Conservation (phyloP, 92 coral and sea anemone species). For the Siderastrea siderea region DNA sequence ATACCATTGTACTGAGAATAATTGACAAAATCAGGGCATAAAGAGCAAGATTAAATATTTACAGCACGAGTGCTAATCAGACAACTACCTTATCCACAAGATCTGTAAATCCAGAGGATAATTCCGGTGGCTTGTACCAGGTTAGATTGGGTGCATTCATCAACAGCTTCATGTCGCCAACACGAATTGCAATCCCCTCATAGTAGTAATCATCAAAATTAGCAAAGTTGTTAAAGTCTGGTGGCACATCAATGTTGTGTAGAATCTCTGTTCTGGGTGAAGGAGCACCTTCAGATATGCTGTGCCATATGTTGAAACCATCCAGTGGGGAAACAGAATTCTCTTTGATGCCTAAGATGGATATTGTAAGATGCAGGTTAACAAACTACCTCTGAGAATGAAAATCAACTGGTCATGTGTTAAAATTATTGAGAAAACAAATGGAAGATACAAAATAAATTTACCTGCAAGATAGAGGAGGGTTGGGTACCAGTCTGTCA, state of each 20-base stretch:
- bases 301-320: neutral
- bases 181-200: slow-evolving; percentile 44
- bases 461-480: slow-evolving; percentile 55
- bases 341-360: neutral
- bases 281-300: no score
- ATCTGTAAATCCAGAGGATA: neutral
- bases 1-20: no score
- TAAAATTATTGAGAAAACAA: no score
- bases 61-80: neutral
- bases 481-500: slow-evolving; percentile 91
- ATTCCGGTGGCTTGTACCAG: slow-evolving; percentile 53
- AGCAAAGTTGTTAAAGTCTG: neutral
- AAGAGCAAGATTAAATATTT: neutral
- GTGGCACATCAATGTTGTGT: slow-evolving; percentile 71
- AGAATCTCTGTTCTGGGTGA: slow-evolving; percentile 55
- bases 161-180: slow-evolving; percentile 61
- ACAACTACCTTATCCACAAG: neutral
- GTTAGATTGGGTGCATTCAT: slow-evolving; percentile 35
- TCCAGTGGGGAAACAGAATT: slow-evolving; percentile 70
- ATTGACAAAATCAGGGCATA: no score
- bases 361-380: no score
- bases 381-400: neutral
- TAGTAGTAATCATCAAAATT: neutral
- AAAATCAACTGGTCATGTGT: neutral
- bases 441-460: neutral